These are phyloP conservation scores for Ibidorhyncha struthersii DNA, from an alignment of 2,113 vertebrate species.

Conservation along the genomic window DNA sequence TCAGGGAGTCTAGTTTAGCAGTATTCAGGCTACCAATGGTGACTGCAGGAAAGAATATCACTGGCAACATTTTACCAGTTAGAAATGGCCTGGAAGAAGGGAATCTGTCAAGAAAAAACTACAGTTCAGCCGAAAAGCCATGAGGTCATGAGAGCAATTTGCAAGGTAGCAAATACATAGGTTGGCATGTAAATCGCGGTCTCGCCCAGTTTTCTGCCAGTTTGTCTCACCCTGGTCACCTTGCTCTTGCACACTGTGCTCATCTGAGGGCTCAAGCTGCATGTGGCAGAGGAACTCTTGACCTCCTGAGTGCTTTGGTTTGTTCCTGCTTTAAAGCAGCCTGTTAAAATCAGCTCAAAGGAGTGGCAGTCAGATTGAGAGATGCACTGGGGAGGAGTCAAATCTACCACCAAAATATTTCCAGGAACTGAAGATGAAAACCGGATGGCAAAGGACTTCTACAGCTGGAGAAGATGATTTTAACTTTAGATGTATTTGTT, in stretches of 20 bases:
- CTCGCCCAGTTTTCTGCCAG: neutral
- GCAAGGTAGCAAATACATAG: neutral
- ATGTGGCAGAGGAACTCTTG: neutral
- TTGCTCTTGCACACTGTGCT: neutral
- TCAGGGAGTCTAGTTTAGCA: neutral
- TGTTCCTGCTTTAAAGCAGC: neutral
- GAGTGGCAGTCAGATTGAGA: neutral
- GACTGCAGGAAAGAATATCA: neutral
- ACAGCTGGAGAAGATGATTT: conserved; percentile 8
- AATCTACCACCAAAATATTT: conserved; percentile 7
- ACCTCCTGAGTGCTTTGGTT: neutral
- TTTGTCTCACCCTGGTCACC: neutral
- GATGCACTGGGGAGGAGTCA: neutral
- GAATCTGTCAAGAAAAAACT: neutral
- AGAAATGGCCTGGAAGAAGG: neutral
- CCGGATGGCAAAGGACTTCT: neutral
- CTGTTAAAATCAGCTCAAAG: neutral
- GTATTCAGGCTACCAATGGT: neutral
- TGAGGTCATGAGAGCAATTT: neutral
- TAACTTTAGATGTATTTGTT: neutral
- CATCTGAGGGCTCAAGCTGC: neutral
- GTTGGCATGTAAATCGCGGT: neutral
- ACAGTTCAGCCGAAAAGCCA: neutral
- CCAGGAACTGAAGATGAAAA: conserved; percentile 1
- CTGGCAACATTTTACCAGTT: neutral